A percentile compares a stretch with the other conserved stretches of the same genome.
phyloP scores from a whole-genome alignment of 1,140 invertebrate genomes.

The Calliphora vicina region DNA sequence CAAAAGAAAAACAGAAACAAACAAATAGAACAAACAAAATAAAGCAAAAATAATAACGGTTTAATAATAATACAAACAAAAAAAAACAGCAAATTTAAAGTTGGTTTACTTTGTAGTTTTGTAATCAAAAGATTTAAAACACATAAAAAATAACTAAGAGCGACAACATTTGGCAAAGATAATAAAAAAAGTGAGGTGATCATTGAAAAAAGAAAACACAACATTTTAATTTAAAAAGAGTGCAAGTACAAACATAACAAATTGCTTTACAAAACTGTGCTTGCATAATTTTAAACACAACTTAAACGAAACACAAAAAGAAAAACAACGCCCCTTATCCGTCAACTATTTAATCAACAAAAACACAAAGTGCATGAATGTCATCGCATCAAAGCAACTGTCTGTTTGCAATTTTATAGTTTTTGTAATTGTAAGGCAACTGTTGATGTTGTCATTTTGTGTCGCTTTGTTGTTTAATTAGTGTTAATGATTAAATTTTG shows the following conservation, averaged over 20 bases:
- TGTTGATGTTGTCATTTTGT: not conserved
- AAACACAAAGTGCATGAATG: not conserved
- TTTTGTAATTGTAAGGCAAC: not conserved
- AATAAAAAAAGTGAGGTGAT: not conserved
- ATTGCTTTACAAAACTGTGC: not conserved
- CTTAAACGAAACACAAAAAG: not conserved
- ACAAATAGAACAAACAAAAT: slow-evolving; percentile 8
- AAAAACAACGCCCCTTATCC: not conserved
- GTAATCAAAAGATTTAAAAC: not conserved
- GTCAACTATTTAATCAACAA: not conserved
- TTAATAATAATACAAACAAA: not conserved
- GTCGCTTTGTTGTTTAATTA: not conserved
- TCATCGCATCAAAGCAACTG: not conserved
- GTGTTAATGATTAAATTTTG: not conserved
- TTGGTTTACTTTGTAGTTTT: not conserved
- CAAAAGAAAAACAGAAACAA: not conserved
- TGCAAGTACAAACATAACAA: not conserved
- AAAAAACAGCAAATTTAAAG: not conserved
- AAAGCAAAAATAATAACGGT: not conserved
- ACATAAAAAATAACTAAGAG: not conserved
- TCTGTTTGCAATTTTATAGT: not conserved
- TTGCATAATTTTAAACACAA: slow-evolving; percentile 3
- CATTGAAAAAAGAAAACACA: not conserved
- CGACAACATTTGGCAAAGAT: not conserved
- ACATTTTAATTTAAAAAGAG: not conserved